Evolutionary conservation across 2,113 vertebrate genomes (phyloP), one percentile per base, ranked within the genome.

Genomic region (Platichthys flesus): DNA sequence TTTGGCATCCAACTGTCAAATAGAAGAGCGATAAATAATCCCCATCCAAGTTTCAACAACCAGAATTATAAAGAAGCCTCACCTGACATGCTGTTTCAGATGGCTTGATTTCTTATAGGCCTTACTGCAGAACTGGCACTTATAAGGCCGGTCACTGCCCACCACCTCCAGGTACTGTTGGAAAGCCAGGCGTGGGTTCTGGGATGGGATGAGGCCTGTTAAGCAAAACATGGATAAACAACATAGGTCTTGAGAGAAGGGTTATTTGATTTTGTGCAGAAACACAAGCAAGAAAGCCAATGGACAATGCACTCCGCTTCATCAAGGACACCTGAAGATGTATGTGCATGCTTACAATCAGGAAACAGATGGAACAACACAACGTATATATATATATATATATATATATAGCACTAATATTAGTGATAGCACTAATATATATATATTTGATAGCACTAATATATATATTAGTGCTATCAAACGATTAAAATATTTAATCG

Each of bases 81-180:
- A 99, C 98, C 98, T 97, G 93, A 98, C 96, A 66, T 99, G 98
- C 51, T 99, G 98, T 76, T 99, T 99, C 63, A 99, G 96, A 89
- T 99, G 98, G 86, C 98, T 99, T 28, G 98, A 99, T 63, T 99
- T 99, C 91, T 99, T 99, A 92, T 99, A 99, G 8, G 98, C 97
- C 79, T 98, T 97, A 84, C 92, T 97, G 88, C 98, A 99, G 89
- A 93, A 99, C 78, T 94, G 96, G 86, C 98, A 99, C 85, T 98
- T 99, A 88, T 99, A 99, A 0, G 98, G 98, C 79, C 98, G 95
- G 58, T 99, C 98, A 60, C 88, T 97, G 85, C 97, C 96, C 90
- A 95, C 94, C 92, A 94, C 93, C 91, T 96, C 96, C 94, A 94
- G 95, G 87, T 98, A 99, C 87, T 94, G 97, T 74, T 97, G 98